These are phyloP conservation scores for Holocentrus rufus DNA, from an alignment of 2,797 vertebrate genomes.

Conservation along the genomic window DNA sequence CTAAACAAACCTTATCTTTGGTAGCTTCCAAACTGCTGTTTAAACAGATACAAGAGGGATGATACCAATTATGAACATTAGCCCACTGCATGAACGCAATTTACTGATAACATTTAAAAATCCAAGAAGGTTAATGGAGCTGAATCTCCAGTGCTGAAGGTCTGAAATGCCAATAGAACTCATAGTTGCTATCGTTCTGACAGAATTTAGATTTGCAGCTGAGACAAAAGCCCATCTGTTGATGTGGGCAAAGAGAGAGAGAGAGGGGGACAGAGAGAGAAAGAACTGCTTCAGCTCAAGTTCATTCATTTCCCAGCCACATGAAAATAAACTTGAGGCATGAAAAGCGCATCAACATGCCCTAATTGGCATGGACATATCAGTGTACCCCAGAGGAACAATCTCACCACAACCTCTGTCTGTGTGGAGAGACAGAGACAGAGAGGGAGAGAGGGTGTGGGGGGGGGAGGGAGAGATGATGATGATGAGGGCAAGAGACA, in stretches of 20 bases:
- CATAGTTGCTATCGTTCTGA: constrained; percentile 33
- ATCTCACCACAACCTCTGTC: constrained; percentile 32
- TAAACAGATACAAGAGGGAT: constrained; percentile 65
- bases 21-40: constrained; percentile 68
- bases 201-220: constrained; percentile 48
- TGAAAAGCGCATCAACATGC: constrained; percentile 51
- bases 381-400: constrained; percentile 50
- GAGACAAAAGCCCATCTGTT: constrained; percentile 53
- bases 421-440: constrained; percentile 11
- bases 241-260: constrained; percentile 47
- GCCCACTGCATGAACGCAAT: constrained; percentile 56
- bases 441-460: neutral
- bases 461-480: neutral
- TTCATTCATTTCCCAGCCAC: constrained; percentile 39
- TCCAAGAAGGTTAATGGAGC: constrained; percentile 61
- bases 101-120: constrained; percentile 59
- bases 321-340: constrained; percentile 51
- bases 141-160: constrained; percentile 42
- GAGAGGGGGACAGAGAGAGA: constrained; percentile 18
- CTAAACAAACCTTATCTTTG: constrained; percentile 58
- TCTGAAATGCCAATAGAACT: constrained; percentile 43
- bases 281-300: constrained; percentile 47
- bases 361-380: constrained; percentile 60
- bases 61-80: constrained; percentile 67
- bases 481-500: neutral